phyloP scores from a whole-genome alignment of 2,113 vertebrate species.

The Phocoena phocoena region DNA sequence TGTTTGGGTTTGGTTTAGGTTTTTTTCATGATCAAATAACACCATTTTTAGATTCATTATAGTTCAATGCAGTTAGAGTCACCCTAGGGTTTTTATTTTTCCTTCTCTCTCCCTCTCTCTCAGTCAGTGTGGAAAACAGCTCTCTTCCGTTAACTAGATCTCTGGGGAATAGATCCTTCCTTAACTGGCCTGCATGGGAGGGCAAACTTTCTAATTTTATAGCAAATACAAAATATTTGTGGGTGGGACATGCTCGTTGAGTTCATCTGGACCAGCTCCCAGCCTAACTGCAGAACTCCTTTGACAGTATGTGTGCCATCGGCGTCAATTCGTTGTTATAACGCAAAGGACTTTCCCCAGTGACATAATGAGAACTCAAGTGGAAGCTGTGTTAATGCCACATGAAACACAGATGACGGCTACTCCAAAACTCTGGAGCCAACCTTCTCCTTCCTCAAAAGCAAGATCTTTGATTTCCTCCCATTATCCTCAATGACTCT shows the following conservation, averaged over 20 bases:
- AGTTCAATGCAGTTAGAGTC: conserved; percentile 33
- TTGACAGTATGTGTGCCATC: neutral
- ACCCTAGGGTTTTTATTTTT: conserved; percentile 64
- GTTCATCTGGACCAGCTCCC: neutral
- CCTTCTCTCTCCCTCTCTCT: neutral
- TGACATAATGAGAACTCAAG: conserved; percentile 16
- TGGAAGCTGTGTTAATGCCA: conserved; percentile 2
- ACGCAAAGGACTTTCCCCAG: conserved; percentile 19
- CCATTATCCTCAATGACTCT: neutral
- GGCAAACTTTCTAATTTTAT: conserved; percentile 54
- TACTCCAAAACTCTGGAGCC: neutral
- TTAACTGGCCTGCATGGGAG: conserved; percentile 36
- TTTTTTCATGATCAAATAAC: neutral
- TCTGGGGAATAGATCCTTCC: conserved; percentile 48
- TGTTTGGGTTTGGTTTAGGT: neutral
- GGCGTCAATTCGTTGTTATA: neutral
- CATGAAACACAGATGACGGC: neutral
- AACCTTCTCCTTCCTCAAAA: neutral
- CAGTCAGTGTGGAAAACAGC: conserved; percentile 56
- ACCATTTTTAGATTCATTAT: conserved; percentile 26
- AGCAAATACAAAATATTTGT: conserved; percentile 22
- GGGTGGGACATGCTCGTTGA: neutral
- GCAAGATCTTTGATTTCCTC: neutral
- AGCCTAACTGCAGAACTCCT: neutral
- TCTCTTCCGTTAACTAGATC: conserved; percentile 72